Conservation (phyloP, 1,140 invertebrate genomes). For the Caenorhabditis tropicalis region DNA sequence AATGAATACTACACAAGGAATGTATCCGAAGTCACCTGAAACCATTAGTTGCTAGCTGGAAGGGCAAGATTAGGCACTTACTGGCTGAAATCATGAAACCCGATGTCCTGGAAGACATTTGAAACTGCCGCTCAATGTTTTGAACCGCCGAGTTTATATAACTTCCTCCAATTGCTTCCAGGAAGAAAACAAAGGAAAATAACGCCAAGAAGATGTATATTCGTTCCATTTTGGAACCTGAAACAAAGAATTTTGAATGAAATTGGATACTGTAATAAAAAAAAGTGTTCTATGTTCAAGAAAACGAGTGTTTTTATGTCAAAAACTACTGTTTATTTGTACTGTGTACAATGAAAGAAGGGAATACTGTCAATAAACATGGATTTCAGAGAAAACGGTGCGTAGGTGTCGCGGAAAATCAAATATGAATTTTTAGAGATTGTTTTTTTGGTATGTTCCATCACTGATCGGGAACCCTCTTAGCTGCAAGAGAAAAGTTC, state of each 20-base stretch:
- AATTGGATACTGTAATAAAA: neutral
- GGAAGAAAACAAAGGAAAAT: constrained; percentile 62
- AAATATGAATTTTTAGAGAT: too few relatives aligned
- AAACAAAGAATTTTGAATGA: neutral
- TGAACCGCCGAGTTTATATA: constrained; percentile 65
- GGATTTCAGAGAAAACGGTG: neutral
- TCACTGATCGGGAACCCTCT: too few relatives aligned
- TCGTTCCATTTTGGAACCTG: constrained; percentile 55
- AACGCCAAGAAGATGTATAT: constrained; percentile 59
- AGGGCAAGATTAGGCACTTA: constrained; percentile 47
- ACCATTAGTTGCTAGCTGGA: too few relatives aligned
- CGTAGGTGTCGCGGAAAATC: too few relatives aligned
- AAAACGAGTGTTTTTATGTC: constrained; percentile 8
- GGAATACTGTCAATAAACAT: neutral
- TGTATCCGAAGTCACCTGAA: constrained; percentile 70
- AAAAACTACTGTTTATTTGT: neutral
- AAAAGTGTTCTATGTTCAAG: neutral
- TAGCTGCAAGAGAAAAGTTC: too few relatives aligned
- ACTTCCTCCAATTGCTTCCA: constrained; percentile 63
- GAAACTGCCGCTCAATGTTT: constrained; percentile 70
- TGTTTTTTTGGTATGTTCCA: too few relatives aligned
- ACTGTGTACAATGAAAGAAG: neutral
- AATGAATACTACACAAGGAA: constrained; percentile 71
- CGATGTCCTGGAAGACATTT: constrained; percentile 70
- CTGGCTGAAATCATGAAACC: constrained; percentile 68